Base-by-base conservation (phyloP, 2,888 invertebrate genomes). In the Drosophila neonasuta region DNA sequence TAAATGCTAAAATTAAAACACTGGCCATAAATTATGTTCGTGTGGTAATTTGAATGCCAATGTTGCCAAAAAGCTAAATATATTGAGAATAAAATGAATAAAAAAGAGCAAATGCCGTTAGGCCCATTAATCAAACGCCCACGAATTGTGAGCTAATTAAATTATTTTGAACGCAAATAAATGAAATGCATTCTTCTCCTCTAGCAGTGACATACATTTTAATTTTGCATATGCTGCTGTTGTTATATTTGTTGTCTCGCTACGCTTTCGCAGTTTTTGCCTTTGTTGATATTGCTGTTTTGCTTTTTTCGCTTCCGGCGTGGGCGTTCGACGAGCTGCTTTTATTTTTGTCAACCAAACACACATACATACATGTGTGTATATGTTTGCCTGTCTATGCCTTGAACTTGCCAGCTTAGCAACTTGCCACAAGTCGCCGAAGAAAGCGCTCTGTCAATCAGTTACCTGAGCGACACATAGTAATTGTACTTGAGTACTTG, bases 81-180 rank as follows among this genome's bases (percentile, higher is more conserved):
- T 45, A 13, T 34, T 8, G 4, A 39, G 39, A 45, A 29, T 39
- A 7, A 55, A 13, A 45, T 8, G 2, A 39, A 39, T 6, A 7
- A 57, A 39, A 11, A 50, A 34, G 32, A 48, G 30, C 34, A 57
- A 17, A 46, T 32, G 1, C 30, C 56, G 52, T n/a, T 54, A 55
- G 24, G 60, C 54, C 45, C 63, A 81, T 86, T 68, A 79, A 84
- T 86, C 71, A 81, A 67, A 63, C 85, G 74, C 86, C 86, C 67
- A 66, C 80, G 59, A 48, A 54, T 51, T 13, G 36, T 48, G 51
- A 29, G 59, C 59, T 76, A 69, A 71, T 59, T 76, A 71, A 73
- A 68, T 60, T 64, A 44, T 62, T 66, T 51, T 62, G 36, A 61
- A 48, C 32, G 34, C 48, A 77, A 61, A 66, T 52, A 71, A 68